Percentiles rank a stretch among this genome's conserved stretches.
Conservation (phyloP, 2,888 invertebrate genomes). For the Cosmopolites sordidus region DNA sequence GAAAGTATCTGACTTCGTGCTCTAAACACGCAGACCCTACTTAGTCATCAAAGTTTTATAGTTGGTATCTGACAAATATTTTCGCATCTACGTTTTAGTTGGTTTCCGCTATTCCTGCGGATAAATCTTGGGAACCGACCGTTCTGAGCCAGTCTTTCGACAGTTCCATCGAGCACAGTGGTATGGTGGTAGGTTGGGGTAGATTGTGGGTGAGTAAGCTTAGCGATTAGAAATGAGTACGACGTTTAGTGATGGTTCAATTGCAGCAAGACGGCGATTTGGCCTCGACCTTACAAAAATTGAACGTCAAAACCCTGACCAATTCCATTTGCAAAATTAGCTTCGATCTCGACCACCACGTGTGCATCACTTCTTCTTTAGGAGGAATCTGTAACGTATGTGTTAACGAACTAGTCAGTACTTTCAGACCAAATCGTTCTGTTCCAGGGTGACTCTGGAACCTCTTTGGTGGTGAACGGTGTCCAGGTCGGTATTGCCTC, state of each 20-base stretch:
- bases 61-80: neutral
- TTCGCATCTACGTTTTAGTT: slow-evolving; percentile 9
- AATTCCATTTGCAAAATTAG: slow-evolving; percentile 16
- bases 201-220: slow-evolving; percentile 19
- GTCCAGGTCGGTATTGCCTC: slow-evolving; percentile 25
- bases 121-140: slow-evolving; percentile 21
- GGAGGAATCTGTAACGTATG: slow-evolving; percentile 25
- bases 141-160: slow-evolving; percentile 16
- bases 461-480: too few relatives aligned
- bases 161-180: slow-evolving; percentile 5
- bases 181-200: slow-evolving; percentile 27
- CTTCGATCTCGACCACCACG: slow-evolving; percentile 14
- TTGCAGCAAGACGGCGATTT: slow-evolving; percentile 18
- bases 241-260: too few relatives aligned
- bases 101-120: slow-evolving; percentile 10
- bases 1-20: too few relatives aligned
- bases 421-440: too few relatives aligned
- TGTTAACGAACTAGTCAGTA: neutral
- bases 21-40: too few relatives aligned
- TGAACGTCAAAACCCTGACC: slow-evolving; percentile 17
- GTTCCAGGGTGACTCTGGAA: slow-evolving; percentile 24
- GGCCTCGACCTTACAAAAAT: slow-evolving; percentile 21
- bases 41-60: too few relatives aligned
- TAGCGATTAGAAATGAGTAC: too few relatives aligned
- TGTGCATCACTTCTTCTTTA: slow-evolving; percentile 16